A percentile compares a stretch with the other conserved stretches of the same genome.
phyloP scores from a whole-genome alignment of 1,140 invertebrate genomes.

The Leguminivora glycinivorella region DNA sequence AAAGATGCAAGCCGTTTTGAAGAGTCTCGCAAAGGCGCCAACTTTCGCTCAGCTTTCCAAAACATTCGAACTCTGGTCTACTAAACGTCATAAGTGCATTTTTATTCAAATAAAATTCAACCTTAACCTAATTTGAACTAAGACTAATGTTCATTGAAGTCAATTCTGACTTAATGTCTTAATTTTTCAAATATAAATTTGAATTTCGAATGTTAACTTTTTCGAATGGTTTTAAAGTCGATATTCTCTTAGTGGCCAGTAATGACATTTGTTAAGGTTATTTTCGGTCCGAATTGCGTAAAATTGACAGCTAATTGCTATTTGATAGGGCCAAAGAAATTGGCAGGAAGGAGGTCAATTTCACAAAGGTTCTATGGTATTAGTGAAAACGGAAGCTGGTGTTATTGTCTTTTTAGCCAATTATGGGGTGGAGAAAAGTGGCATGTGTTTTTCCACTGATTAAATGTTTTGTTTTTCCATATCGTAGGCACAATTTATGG shows the following conservation, averaged over 20 bases:
- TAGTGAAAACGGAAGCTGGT: not conserved
- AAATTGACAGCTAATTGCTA: constrained; percentile 21
- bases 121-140: not conserved
- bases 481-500: too few relatives aligned
- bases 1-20: not conserved
- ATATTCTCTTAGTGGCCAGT: not conserved
- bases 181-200: not conserved
- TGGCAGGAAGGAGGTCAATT: constrained; percentile 10
- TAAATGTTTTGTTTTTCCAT: too few relatives aligned
- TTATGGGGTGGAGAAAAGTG: not conserved
- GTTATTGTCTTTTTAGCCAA: not conserved
- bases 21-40: constrained; percentile 18
- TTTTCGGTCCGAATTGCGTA: constrained; percentile 15
- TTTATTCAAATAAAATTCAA: not conserved
- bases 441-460: too few relatives aligned
- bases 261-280: constrained; percentile 18
- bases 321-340: constrained; percentile 28
- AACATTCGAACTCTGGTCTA: not conserved
- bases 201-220: not conserved
- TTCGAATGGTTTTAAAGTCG: not conserved
- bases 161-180: not conserved
- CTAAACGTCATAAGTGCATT: not conserved
- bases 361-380: constrained; percentile 19
- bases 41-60: constrained; percentile 27
- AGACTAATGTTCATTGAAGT: not conserved